These are phyloP conservation scores for Tautogolabrus adspersus DNA, from an alignment of 2,113 vertebrate species.

Conservation along the genomic window DNA sequence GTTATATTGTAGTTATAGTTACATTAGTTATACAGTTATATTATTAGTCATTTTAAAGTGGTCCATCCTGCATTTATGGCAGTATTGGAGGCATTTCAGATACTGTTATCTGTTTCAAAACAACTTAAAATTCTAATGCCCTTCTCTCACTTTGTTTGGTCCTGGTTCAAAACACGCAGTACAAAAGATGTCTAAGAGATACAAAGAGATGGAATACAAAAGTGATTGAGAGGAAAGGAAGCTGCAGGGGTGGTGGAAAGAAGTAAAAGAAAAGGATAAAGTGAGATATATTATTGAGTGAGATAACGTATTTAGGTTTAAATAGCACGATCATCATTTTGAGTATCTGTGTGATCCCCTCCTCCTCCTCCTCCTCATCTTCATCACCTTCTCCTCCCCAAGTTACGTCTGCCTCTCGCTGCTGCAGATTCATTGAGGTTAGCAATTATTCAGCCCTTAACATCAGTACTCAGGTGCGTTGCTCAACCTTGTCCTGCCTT, in stretches of 20 bases:
- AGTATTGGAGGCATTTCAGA: background rate
- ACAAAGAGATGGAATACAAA: constrained; percentile 38
- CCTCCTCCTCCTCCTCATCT: constrained; percentile 36
- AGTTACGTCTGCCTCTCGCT: constrained; percentile 23
- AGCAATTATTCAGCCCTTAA: constrained; percentile 70
- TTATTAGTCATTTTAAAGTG: no score
- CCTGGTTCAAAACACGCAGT: background rate
- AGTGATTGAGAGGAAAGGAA: constrained; percentile 26
- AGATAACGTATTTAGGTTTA: constrained; percentile 59
- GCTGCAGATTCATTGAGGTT: constrained; percentile 50
- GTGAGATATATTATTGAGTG: constrained; percentile 27
- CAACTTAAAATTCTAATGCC: background rate
- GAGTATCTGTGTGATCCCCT: constrained; percentile 22
- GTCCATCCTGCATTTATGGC: background rate
- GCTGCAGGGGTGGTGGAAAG: constrained; percentile 27
- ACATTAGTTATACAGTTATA: no score
- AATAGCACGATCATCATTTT: constrained; percentile 63
- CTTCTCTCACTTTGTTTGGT: no score
- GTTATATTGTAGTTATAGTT: no score
- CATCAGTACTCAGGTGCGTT: constrained; percentile 47
- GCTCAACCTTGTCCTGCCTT: constrained; percentile 44
- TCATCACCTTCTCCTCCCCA: constrained; percentile 51
- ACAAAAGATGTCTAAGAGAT: constrained; percentile 34
- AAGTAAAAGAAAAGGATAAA: constrained; percentile 5
- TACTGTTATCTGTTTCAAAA: background rate